A percentile compares a stretch with the other conserved stretches of the same genome.
Conservation (phyloP, 2,888 invertebrate genomes). For the Pristionchus fissidentatus region DNA sequence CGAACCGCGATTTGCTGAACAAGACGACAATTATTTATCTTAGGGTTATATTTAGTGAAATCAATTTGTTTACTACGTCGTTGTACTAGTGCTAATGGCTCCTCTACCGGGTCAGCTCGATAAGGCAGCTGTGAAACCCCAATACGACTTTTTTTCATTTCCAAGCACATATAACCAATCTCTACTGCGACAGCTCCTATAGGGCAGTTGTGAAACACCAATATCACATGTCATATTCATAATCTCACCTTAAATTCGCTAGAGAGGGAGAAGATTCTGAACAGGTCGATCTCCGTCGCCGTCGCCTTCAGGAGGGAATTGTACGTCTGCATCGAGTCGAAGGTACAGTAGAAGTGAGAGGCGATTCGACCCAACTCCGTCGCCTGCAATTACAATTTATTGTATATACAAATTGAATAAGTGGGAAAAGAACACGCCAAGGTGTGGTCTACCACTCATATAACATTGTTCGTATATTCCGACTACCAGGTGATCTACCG, state of each 20-base stretch:
- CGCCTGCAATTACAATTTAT: constrained; percentile 80
- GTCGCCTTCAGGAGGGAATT: constrained; percentile 96
- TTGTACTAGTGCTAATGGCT: no score
- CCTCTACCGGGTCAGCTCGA: no score
- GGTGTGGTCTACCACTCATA: background rate
- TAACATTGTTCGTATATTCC: no score
- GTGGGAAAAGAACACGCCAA: background rate
- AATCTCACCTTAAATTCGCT: constrained; percentile 88
- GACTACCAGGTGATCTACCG: no score
- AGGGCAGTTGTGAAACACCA: constrained; percentile 81
- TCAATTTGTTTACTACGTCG: no score
- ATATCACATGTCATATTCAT: no score
- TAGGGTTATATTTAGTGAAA: no score
- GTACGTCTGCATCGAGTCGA: constrained; percentile 96
- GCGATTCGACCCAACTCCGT: constrained; percentile 97
- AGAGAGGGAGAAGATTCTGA: constrained; percentile 96
- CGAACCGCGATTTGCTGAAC: constrained; percentile 59
- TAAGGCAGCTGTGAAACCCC: background rate
- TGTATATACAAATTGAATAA: background rate
- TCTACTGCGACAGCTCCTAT: no score
- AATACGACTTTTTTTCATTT: background rate
- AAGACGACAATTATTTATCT: background rate
- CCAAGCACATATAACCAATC: background rate
- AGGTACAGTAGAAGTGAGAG: constrained; percentile 97
- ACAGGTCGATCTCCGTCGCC: constrained; percentile 95